phyloP scores from a whole-genome alignment of 2,113 vertebrate genomes.

The Aptenodytes patagonicus region DNA sequence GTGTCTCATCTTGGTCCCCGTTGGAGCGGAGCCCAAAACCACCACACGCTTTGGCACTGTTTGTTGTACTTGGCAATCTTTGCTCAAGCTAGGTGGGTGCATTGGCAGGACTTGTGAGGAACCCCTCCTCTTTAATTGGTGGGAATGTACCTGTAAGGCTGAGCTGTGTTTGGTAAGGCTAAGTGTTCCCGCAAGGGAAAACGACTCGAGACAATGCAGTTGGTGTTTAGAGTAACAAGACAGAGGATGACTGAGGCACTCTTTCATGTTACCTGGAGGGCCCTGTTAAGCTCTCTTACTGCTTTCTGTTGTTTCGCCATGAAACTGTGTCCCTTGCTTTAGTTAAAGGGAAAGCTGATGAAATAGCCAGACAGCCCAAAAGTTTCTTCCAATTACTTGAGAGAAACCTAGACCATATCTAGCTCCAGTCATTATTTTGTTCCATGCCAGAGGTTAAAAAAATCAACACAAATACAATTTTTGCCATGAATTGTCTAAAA shows the following conservation, averaged over 20 bases:
- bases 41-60: constrained; percentile 57
- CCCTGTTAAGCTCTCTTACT: constrained; percentile 44
- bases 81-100: constrained; percentile 60
- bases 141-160: constrained; percentile 63
- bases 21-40: constrained; percentile 43
- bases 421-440: neutral
- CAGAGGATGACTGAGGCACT: constrained; percentile 52
- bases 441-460: neutral
- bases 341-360: constrained; percentile 30
- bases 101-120: constrained; percentile 71
- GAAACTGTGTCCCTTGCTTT: constrained; percentile 25
- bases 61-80: constrained; percentile 61
- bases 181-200: constrained; percentile 64
- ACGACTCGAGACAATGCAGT: constrained; percentile 60
- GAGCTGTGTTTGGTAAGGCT: constrained; percentile 66
- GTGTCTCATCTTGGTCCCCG: constrained; percentile 56
- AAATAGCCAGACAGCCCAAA: neutral
- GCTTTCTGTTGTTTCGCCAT: constrained; percentile 35
- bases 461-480: neutral
- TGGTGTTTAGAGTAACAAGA: constrained; percentile 67
- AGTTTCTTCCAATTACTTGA: neutral
- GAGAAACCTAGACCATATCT: neutral
- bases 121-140: constrained; percentile 70
- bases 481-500: neutral
- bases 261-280: constrained; percentile 65